Base-by-base conservation (phyloP, 2,888 invertebrate genomes). In the Catocala fraxini region DNA sequence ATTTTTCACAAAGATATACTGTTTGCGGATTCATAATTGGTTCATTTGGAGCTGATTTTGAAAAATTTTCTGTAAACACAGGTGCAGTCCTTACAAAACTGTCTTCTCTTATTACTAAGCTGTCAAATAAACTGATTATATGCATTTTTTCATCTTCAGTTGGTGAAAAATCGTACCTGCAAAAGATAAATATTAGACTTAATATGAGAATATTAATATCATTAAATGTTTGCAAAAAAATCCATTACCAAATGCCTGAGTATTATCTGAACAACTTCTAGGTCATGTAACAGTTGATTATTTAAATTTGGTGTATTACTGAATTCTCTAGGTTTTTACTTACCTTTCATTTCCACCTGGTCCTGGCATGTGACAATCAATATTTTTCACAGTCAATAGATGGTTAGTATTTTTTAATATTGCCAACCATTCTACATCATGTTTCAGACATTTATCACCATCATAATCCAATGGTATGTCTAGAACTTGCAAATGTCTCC, bases 381-480 rank as follows among this genome's bases (percentile, higher is more conserved):
- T 86, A 80, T 93, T 95, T 81, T 96, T 97, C 0, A 97, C 95
- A 82, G 96, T 97, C 48, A 98, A 89, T 51, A 99, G 95, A 91
- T 99, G 97, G 93, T 99, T 98, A 0, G 99, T 99, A 70, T 96
- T 95, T 83, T 96, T 96, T 51, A 99, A 94, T 82, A 99, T 96
- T 9, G 97, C 96, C 65, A 99, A 91, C 99, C 99, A 99, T 88
- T 99, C 98, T n/a, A 96, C 94, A 92, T 99, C 99, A 88, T 98
- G 97, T 70, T 95, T 94, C 33, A 98, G 87, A 53, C 93, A 89
- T 63, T 94, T 90, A 63, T 95, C 94, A 54, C 94, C 91, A 73
- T 94, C 93, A 73, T 88, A 88, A 68, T 96, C 95, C 51, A 93
- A 87, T 33, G 96, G 95, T 46, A 96, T 73, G 60, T 97, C 96